Evolutionary conservation across 2,113 vertebrate species (phyloP).

Genomic region (Delphinus delphis): DNA sequence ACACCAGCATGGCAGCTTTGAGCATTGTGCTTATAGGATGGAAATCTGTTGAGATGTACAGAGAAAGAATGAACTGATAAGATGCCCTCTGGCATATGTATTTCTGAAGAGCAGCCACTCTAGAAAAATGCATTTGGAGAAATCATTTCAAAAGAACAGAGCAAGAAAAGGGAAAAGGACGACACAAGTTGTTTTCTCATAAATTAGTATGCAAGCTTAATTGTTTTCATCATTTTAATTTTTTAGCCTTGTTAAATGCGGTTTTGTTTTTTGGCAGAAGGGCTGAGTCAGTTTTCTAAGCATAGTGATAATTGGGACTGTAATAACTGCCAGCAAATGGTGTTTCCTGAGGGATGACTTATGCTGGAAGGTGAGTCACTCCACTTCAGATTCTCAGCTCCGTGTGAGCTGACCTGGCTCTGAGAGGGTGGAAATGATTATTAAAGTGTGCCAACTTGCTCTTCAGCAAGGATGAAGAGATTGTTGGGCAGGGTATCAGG

Average conservation of each 20-base stretch:
- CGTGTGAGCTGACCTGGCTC: background rate
- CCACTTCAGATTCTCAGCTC: background rate
- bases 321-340: background rate
- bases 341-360: background rate
- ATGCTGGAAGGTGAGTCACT: background rate
- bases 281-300: background rate
- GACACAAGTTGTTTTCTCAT: background rate
- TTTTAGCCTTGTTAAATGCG: background rate
- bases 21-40: conserved; percentile 57
- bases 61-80: conserved; percentile 61
- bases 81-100: conserved; percentile 49
- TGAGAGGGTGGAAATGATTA: background rate
- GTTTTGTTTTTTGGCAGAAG: background rate
- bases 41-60: conserved; percentile 54
- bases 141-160: conserved; percentile 66
- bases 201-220: background rate
- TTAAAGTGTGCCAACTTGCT: background rate
- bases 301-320: background rate
- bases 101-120: conserved; percentile 54
- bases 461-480: background rate
- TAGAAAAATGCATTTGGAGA: conserved; percentile 68
- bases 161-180: conserved; percentile 10
- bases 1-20: conserved; percentile 55
- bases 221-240: background rate
- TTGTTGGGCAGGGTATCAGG: background rate